phyloP scores from a whole-genome alignment of 2,888 invertebrate genomes.

The Ernsta delagoae region DNA sequence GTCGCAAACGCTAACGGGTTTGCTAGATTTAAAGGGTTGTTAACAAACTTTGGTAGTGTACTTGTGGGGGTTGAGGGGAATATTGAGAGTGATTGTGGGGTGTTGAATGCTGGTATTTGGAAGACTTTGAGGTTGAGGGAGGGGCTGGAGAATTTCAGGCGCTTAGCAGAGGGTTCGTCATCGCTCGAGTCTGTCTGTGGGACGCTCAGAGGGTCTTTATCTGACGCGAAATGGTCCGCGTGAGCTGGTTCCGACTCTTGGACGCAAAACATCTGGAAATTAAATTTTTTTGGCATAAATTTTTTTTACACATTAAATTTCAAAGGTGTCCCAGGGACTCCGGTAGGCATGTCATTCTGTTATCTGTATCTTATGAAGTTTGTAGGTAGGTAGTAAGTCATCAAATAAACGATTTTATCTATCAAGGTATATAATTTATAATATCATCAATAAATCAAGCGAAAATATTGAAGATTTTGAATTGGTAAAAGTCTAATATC shows the following conservation, averaged over 20 bases:
- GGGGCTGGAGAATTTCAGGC: slow-evolving; percentile 60
- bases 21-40: slow-evolving; percentile 73
- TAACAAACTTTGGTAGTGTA: slow-evolving; percentile 71
- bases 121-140: slow-evolving; percentile 74
- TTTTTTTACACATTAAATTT: no score
- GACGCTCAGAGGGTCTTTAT: slow-evolving; percentile 56
- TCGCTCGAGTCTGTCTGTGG: slow-evolving; percentile 67
- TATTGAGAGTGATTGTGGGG: slow-evolving; percentile 67
- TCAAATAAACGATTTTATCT: no score
- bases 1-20: slow-evolving; percentile 68
- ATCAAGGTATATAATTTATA: no score
- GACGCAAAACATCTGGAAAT: slow-evolving; percentile 75
- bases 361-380: no score
- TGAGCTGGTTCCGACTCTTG: slow-evolving; percentile 70
- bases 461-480: no score
- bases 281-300: no score
- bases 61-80: slow-evolving; percentile 58
- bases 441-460: no score
- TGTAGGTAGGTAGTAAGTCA: no score
- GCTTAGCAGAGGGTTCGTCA: slow-evolving; percentile 69
- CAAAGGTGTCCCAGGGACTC: no score
- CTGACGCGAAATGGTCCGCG: slow-evolving; percentile 60
- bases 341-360: no score
- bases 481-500: no score
- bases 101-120: slow-evolving; percentile 72